Percentiles rank a stretch among this genome's conserved stretches.
Conservation (phyloP, 2,113 vertebrate genomes). For the Piaya cayana region DNA sequence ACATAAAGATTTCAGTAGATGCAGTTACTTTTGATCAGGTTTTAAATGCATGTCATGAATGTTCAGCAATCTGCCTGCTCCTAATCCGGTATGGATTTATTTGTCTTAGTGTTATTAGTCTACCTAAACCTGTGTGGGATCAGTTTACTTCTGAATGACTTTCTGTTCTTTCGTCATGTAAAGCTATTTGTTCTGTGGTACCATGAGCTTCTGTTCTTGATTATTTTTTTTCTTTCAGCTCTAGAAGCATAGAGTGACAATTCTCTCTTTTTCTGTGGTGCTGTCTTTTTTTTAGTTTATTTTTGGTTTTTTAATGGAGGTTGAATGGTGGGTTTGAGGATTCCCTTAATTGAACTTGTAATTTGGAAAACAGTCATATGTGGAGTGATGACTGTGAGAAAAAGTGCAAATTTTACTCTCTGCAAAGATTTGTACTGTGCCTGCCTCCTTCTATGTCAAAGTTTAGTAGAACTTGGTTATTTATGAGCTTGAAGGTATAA, state of each 20-base stretch:
- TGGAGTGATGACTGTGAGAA: not conserved
- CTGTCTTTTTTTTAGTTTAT: not conserved
- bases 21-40: not conserved
- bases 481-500: not conserved
- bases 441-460: not conserved
- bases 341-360: not conserved
- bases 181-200: not conserved
- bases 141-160: constrained; percentile 45
- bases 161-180: constrained; percentile 13
- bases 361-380: not conserved
- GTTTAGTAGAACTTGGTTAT: not conserved
- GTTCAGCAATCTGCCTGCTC: not conserved
- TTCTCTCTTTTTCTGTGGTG: not conserved
- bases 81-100: constrained; percentile 36
- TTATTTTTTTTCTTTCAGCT: not conserved
- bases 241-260: not conserved
- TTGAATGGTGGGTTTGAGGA: not conserved
- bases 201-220: not conserved
- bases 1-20: not conserved
- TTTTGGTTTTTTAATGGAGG: not conserved
- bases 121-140: constrained; percentile 45
- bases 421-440: not conserved
- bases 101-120: not conserved
- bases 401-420: not conserved
- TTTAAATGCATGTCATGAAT: not conserved